Conservation (phyloP, 2,797 vertebrate genomes). For the Acanthurus tractus region DNA sequence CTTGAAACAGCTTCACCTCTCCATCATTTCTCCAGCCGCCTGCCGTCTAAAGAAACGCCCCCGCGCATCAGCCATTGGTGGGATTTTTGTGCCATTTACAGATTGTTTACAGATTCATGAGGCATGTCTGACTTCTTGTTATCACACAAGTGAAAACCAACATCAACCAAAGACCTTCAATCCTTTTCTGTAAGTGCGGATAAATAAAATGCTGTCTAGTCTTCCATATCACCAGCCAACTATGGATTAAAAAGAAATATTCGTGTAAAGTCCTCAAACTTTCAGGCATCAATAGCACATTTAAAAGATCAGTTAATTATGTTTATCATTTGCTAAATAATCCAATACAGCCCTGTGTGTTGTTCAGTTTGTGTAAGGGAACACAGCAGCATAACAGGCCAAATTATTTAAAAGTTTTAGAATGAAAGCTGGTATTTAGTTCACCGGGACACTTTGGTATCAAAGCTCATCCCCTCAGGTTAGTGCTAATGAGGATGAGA, state of each 20-base stretch:
- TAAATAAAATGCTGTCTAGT: neutral
- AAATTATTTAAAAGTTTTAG: neutral
- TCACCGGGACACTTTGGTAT: conserved; percentile 3
- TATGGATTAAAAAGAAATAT: neutral
- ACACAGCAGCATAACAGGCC: neutral
- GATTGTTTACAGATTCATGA: conserved; percentile 68
- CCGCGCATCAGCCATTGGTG: conserved; percentile 67
- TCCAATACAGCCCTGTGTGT: neutral
- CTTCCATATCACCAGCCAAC: neutral
- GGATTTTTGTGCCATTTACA: conserved; percentile 11
- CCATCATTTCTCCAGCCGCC: conserved; percentile 69
- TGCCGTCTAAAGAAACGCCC: conserved; percentile 66
- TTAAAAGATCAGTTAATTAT: neutral
- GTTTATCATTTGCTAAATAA: neutral
- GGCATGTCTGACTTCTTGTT: conserved; percentile 21
- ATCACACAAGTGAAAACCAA: conserved; percentile 51
- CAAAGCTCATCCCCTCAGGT: conserved; percentile 10
- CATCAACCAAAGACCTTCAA: conserved; percentile 51
- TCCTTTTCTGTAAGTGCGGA: conserved; percentile 25
- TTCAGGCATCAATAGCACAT: neutral
- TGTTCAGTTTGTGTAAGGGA: neutral
- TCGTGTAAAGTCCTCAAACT: neutral
- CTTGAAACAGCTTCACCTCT: conserved; percentile 48
- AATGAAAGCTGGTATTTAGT: conserved; percentile 8
- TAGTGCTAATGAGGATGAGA: conserved; percentile 49